Conservation (phyloP, 2,888 invertebrate genomes). For the Drosophila melanosoma region DNA sequence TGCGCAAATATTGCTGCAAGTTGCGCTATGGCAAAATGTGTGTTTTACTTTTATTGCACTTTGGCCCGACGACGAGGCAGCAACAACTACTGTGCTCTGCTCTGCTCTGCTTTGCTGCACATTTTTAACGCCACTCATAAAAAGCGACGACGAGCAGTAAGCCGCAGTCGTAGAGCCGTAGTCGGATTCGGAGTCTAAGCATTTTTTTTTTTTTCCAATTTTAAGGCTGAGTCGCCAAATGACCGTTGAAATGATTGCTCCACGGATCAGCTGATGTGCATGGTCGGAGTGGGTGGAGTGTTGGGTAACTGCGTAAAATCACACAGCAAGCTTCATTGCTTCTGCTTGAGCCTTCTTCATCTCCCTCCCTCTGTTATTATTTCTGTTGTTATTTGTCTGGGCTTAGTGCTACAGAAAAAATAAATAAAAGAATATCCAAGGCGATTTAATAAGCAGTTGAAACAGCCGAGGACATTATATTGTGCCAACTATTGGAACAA, state of each 20-base stretch:
- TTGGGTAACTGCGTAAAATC: slow-evolving; percentile 50
- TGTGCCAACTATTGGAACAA: background rate
- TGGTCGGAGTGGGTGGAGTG: background rate
- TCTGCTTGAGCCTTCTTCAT: slow-evolving; percentile 29
- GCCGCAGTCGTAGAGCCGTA: slow-evolving; percentile 17
- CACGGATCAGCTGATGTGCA: slow-evolving; percentile 42
- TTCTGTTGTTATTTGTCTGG: slow-evolving; percentile 60
- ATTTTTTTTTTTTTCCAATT: slow-evolving; percentile 67
- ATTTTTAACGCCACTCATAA: slow-evolving; percentile 78
- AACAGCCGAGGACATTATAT: slow-evolving; percentile 24
- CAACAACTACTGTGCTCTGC: background rate
- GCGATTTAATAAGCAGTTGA: slow-evolving; percentile 60
- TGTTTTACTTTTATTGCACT: slow-evolving; percentile 80
- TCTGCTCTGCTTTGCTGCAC: slow-evolving; percentile 60
- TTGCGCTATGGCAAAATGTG: slow-evolving; percentile 74
- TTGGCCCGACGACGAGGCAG: slow-evolving; percentile 56
- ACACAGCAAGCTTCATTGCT: slow-evolving; percentile 59
- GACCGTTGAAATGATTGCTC: slow-evolving; percentile 77
- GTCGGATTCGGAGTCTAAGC: slow-evolving; percentile 4
- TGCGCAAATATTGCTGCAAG: slow-evolving; percentile 75
- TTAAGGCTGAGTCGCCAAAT: slow-evolving; percentile 79
- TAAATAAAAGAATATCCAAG: slow-evolving; percentile 76
- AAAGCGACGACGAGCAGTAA: slow-evolving; percentile 71
- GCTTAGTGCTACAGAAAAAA: slow-evolving; percentile 74
- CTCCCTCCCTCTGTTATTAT: too few relatives aligned